A percentile compares a stretch with the other conserved stretches of the same genome.
These are phyloP conservation scores for Centruroides vittatus DNA, from an alignment of 1,140 invertebrate genomes.

Conservation along the genomic window DNA sequence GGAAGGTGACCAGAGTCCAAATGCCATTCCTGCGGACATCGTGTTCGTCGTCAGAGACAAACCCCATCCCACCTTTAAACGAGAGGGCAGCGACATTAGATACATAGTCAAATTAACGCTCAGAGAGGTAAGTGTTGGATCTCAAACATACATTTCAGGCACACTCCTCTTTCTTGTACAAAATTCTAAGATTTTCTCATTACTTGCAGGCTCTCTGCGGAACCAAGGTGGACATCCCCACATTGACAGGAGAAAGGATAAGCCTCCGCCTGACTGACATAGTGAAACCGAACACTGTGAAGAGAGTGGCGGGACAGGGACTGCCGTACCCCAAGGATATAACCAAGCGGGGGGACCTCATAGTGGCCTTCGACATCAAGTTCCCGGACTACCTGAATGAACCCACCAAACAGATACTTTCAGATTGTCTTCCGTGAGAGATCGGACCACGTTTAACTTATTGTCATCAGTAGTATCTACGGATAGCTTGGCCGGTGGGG, in stretches of 20 bases:
- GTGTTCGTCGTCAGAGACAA: conserved; percentile 98
- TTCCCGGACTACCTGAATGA: conserved; percentile 56
- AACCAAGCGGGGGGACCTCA: conserved; percentile 75
- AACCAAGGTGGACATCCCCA: conserved; percentile 77
- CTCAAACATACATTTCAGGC: too few species aligned
- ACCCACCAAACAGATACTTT: not conserved
- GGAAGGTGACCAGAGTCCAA: conserved; percentile 91
- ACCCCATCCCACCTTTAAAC: conserved; percentile 81
- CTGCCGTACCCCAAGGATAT: conserved; percentile 92
- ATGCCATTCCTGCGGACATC: conserved; percentile 96
- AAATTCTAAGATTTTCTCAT: not conserved
- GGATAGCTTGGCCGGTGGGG: too few species aligned
- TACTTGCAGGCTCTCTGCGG: conserved; percentile 74
- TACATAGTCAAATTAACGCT: conserved; percentile 82
- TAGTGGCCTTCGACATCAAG: conserved; percentile 93
- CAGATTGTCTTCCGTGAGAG: not conserved
- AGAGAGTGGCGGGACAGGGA: conserved; percentile 82
- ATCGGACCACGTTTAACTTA: too few species aligned
- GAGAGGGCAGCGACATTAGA: conserved; percentile 87
- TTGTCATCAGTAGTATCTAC: too few species aligned
- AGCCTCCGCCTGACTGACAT: conserved; percentile 66
- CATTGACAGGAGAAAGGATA: conserved; percentile 70
- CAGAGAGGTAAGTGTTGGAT: conserved; percentile 53
- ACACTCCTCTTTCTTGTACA: too few species aligned
- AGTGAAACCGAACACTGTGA: conserved; percentile 77